phyloP scores from a whole-genome alignment of 2,113 vertebrate genomes.

The Rhegmatorhina hoffmannsi region DNA sequence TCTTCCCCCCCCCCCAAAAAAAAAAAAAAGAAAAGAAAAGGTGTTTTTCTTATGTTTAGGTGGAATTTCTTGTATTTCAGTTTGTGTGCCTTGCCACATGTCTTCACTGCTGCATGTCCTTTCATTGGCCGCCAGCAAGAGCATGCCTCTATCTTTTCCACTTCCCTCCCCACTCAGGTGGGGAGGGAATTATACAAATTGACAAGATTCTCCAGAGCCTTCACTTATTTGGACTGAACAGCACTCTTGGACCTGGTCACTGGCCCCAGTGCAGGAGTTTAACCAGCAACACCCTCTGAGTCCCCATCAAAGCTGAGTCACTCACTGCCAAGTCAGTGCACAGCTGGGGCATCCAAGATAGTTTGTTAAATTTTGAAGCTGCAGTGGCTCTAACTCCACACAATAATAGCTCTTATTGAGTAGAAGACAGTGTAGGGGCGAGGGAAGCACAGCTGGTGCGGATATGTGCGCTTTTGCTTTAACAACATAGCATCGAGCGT shows the following conservation, averaged over 20 bases:
- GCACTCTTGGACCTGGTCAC: accelerated
- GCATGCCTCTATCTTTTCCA: not conserved
- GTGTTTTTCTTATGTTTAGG: accelerated
- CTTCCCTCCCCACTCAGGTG: not conserved
- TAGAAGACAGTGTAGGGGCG: not conserved
- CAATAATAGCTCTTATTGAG: not conserved
- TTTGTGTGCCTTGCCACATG: not conserved
- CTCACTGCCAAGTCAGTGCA: accelerated
- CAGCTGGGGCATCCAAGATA: not conserved
- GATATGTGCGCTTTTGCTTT: not conserved
- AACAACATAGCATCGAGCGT: accelerated
- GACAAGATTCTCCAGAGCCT: not conserved
- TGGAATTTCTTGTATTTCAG: not conserved
- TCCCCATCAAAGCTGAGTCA: accelerated
- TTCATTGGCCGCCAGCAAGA: not conserved
- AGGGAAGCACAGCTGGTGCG: not conserved
- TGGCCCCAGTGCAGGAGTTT: accelerated
- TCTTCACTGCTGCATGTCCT: not conserved
- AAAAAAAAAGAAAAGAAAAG: not conserved
- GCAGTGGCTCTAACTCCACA: not conserved
- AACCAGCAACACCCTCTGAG: not conserved
- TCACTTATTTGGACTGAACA: not conserved
- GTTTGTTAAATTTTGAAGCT: not conserved
- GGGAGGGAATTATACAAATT: not conserved
- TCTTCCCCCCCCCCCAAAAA: no score